Base-by-base conservation (phyloP, 2,888 invertebrate species). In the Tachina lurida region DNA sequence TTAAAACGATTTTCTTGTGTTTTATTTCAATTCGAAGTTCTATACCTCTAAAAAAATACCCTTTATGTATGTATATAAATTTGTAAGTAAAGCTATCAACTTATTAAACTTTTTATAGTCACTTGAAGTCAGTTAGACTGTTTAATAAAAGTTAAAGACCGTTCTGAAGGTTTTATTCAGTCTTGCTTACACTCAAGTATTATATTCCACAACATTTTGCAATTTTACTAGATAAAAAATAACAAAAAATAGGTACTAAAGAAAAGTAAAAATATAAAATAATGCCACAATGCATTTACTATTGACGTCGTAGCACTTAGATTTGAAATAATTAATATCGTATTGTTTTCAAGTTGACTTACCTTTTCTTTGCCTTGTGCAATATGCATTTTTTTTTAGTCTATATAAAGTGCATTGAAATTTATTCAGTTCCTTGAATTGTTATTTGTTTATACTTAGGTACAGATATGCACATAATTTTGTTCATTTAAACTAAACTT, bases 81-180 rank as follows among this genome's bases (percentile, higher is more conserved):
- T 22, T 12, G 10, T 63, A 45, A 63, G 67, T 81, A 81, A 81
- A 68, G 81, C 76, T 82, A 76, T 58, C 70, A 82, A 82, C 70
- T 76, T 81, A 60, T 70, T 70, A 70, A 63, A 70, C 49, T 49
- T 76, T 56, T 76, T 76, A 58, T 63, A 82, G 63, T 58, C 54
- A 62, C 39, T 75, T 63, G 15, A 62, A 70, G 43, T 31, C 70
- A 70, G 62, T 54, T 31, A 45, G 45, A 79, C 58, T 52, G 43
- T 54, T 62, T 13, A 31, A 39, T 52, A 63, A 63, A 74, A 52
- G 74, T 82, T 82, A 85, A 85, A 85, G 85, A 85, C 81, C 81
- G 81, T 58, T 65, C 47, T 63, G 81, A 85, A 85, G 84, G 84
- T 81, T 78, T 31, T 31, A 31, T 31, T 67, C 49, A 70, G 43